Evolutionary conservation across 1,140 invertebrate species (phyloP).

Genomic region (Papilio polyxenes): DNA sequence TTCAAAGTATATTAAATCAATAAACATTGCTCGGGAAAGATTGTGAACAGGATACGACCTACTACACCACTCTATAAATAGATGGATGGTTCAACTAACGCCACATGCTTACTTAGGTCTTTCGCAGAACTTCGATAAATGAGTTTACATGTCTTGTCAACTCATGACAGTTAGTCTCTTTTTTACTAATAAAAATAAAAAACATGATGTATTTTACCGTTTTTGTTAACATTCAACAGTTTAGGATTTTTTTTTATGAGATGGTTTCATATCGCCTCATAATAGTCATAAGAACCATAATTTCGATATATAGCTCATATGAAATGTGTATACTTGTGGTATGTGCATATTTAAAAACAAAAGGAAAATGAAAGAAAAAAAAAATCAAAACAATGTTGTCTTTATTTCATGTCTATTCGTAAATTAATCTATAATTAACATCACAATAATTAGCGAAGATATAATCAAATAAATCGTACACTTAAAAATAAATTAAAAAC

Average conservation of each 20-base stretch:
- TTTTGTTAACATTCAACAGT: too few species aligned
- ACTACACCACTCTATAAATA: too few species aligned
- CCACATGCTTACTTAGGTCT: too few species aligned
- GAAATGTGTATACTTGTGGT: not conserved
- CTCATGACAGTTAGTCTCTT: too few species aligned
- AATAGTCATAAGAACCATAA: not conserved
- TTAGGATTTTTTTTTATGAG: not conserved
- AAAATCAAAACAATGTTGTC: slow-evolving; percentile 40
- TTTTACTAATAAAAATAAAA: too few species aligned
- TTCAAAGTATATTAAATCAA: too few species aligned
- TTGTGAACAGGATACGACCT: not conserved
- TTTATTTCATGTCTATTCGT: slow-evolving; percentile 40
- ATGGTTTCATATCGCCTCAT: too few species aligned
- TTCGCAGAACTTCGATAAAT: too few species aligned
- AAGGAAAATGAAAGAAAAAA: slow-evolving; percentile 37
- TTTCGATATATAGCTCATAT: not conserved
- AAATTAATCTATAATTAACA: slow-evolving; percentile 39
- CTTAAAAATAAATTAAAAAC: slow-evolving; percentile 39
- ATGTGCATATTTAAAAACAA: not conserved
- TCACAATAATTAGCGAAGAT: slow-evolving; percentile 34
- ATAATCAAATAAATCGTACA: slow-evolving; percentile 24
- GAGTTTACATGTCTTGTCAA: too few species aligned
- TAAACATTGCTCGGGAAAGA: not conserved
- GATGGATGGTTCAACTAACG: too few species aligned
- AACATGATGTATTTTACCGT: too few species aligned